Base-by-base conservation (phyloP, 2,113 vertebrate genomes). In the Oxygymnocypris stewartii region DNA sequence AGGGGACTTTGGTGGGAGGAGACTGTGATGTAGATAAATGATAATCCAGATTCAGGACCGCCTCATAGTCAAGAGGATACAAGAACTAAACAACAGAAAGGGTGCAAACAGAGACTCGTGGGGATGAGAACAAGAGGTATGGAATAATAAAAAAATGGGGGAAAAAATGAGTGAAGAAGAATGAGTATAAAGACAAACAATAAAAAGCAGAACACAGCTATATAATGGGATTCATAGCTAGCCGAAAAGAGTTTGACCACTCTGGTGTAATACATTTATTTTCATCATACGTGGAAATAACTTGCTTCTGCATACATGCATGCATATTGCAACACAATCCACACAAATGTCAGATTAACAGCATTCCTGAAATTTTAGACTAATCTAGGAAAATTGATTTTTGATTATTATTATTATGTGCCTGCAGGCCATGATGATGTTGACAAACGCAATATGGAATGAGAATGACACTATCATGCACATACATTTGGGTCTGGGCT, bases 21-120 rank as follows among this genome's bases (percentile, higher is more conserved):
- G 18, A 47, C 20, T 83, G 73, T 77, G 65, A 78, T 69, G 84
- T 51, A 81, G 83, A 78, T 20, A 20, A 35, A 71, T 88, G 83
- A 86, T 88, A 89, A 90, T 91, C 86, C 85, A 84, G 86, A 86
- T 89, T 91, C 82, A 73, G 89, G 73, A 73, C 90, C 88, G 89
- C 90, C 86, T 93, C 91, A 89, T 90, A 85, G 88, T 88, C 88
- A 85, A 44, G 73, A 54, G 65, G 51, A 79, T 35, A 78, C 18
- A 78, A 85, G 44, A 31, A 69, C 28, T 51, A 42, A 71, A 71
- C 31, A 71, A 69, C 67, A 65, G 18, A 37, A 65, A 44, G 73
- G 49, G 87, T 59, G 57, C 13, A 65, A 44, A 40, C 4, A 40
- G 10, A 79, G 28, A 49, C 47, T 31, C 75, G 2, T 7, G 75